Evolutionary conservation across 2,113 vertebrate genomes (phyloP), one percentile per base, ranked within the genome.

Genomic region (Cacatua alba): DNA sequence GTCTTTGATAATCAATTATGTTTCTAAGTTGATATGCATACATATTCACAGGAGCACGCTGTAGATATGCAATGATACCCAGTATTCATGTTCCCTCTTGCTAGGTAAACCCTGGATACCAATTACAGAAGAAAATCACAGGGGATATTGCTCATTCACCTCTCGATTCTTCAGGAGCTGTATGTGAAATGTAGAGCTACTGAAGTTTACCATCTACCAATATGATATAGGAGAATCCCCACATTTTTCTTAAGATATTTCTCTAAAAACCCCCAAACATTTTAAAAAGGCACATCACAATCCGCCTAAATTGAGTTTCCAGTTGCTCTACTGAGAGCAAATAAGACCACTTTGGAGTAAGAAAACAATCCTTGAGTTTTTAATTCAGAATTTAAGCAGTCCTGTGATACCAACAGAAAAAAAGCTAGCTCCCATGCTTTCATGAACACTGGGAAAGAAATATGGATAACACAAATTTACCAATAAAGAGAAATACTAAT

Each of bases 191-290:
- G 21, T 10, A 81, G 44, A 83, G 16, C 39, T 52, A n/a, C 2
- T 80, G 20, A n/a, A 81, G 8, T 5, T 57, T 57, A 11, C 16
- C 13, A 70, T 44, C n/a, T 57, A 44, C 33, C n/a, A 59, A 52
- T 11, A 77, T 3, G 13, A 51, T 33, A 80, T 0, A 76, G 28
- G 4, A 85, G 23, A 88, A 29, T 8, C 9, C 13, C 6, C 3
- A 0, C 13, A 6, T 28, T 17, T 48, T 85, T 52, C 24, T 6
- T 0, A 1, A 21, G 57, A 24, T 17, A 33, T 33, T 55, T 79
- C 11, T 46, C 25, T 18, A 4, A 26, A 72, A 90, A 46, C 4
- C 0, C 0, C 2, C 6, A 2, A 82, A 26, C 13, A 29, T 71
- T 48, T 77, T 44, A 67, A 86, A 86, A 79, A 90, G 14, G 33